phyloP scores from a whole-genome alignment of 2,888 invertebrate genomes.

The Hanleya hanleyi region DNA sequence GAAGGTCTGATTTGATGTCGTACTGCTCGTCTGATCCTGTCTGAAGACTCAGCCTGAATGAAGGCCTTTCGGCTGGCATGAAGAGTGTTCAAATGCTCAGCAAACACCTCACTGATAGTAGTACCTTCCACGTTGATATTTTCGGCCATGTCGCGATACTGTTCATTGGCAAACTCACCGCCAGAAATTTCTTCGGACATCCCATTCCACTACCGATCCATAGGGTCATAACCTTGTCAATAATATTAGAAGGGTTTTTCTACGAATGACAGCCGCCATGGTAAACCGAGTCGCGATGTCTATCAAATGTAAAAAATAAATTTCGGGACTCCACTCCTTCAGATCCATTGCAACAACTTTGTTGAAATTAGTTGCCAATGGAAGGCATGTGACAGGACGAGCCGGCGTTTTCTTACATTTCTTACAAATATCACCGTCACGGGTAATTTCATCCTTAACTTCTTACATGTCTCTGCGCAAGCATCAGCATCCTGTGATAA shows the following conservation, averaged over 20 bases:
- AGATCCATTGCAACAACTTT: conserved; percentile 8
- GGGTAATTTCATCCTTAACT: neutral
- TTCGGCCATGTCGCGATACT: conserved; percentile 29
- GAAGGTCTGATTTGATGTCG: conserved; percentile 29
- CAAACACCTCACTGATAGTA: conserved; percentile 25
- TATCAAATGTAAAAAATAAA: conserved; percentile 24
- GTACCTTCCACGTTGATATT: conserved; percentile 17
- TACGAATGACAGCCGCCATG: conserved; percentile 26
- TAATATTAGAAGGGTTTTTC: conserved; percentile 24
- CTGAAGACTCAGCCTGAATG: conserved; percentile 21
- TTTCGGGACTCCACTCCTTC: neutral
- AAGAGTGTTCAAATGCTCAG: conserved; percentile 30
- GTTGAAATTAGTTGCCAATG: conserved; percentile 10
- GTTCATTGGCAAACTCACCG: conserved; percentile 34
- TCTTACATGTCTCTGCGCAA: neutral
- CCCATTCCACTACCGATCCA: conserved; percentile 31
- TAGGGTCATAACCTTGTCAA: conserved; percentile 23
- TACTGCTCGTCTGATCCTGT: conserved; percentile 25
- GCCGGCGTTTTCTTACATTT: too few species aligned
- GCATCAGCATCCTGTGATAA: neutral
- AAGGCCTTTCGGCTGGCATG: conserved; percentile 28
- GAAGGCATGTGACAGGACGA: conserved; percentile 1
- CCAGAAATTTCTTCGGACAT: conserved; percentile 20
- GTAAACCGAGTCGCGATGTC: conserved; percentile 32
- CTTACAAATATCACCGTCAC: neutral